Percentiles rank a stretch among this genome's conserved stretches.
These are phyloP conservation scores for Orthonevra nobilis DNA, from an alignment of 2,888 invertebrate species.

Conservation along the genomic window DNA sequence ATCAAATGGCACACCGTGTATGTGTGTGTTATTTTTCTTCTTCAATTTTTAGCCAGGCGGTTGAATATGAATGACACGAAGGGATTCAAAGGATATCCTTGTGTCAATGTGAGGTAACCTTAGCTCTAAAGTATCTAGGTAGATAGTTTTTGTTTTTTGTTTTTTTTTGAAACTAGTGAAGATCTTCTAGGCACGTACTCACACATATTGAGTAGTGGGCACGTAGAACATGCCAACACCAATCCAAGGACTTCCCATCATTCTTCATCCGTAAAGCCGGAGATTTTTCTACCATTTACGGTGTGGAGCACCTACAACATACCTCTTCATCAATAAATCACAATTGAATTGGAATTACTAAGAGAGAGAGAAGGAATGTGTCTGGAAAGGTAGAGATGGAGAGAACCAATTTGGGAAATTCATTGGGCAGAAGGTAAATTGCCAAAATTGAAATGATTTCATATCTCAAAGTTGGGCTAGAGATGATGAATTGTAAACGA, in stretches of 20 bases:
- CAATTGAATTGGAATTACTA: constrained; percentile 65
- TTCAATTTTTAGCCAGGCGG: constrained; percentile 5
- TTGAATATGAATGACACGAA: constrained; percentile 31
- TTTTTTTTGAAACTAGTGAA: constrained; percentile 1
- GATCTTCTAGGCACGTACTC: constrained; percentile 23
- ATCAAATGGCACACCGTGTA: constrained; percentile 58
- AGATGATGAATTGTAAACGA: constrained; percentile 58
- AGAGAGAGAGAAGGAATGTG: neutral
- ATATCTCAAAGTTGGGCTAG: constrained; percentile 23
- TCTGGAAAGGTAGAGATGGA: constrained; percentile 8
- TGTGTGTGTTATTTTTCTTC: constrained; percentile 5
- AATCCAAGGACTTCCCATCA: constrained; percentile 43
- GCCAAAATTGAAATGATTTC: constrained; percentile 64
- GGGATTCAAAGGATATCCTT: constrained; percentile 37
- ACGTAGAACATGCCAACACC: constrained; percentile 52
- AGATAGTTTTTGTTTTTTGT: constrained; percentile 1
- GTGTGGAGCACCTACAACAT: constrained; percentile 1
- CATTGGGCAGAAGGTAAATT: constrained; percentile 57
- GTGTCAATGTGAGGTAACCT: constrained; percentile 37
- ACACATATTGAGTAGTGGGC: constrained; percentile 23
- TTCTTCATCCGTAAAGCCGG: constrained; percentile 21
- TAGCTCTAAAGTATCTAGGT: constrained; percentile 16
- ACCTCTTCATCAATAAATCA: constrained; percentile 62
- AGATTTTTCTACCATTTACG: constrained; percentile 27
- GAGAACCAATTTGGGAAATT: constrained; percentile 57